Percentiles rank a stretch among this genome's conserved stretches.
phyloP scores from a whole-genome alignment of 2,113 vertebrate genomes.

The Centropristis striata region DNA sequence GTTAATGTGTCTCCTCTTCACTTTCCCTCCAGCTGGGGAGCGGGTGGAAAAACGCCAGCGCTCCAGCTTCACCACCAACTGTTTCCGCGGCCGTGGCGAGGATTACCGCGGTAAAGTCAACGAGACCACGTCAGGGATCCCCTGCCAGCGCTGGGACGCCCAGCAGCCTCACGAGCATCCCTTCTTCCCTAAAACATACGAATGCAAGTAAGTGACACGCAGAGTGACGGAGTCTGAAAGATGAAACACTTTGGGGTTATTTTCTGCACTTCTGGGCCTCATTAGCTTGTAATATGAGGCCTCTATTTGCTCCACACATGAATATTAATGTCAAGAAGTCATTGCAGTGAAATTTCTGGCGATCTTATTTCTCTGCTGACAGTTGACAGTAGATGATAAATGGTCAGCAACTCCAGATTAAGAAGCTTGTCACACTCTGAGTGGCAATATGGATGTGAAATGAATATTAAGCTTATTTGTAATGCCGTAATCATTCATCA shows the following conservation, averaged over 20 bases:
- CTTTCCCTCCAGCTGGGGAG: constrained; percentile 72
- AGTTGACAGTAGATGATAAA: constrained; percentile 61
- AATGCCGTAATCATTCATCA: constrained; percentile 31
- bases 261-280: neutral
- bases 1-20: neutral
- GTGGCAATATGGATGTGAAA: constrained; percentile 36
- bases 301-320: constrained; percentile 29
- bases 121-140: constrained; percentile 89
- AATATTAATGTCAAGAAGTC: constrained; percentile 57
- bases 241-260: neutral
- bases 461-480: constrained; percentile 49
- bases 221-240: neutral
- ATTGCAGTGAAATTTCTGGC: constrained; percentile 29
- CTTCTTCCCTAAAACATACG: constrained; percentile 92
- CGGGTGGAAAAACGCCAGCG: constrained; percentile 79
- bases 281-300: constrained; percentile 11
- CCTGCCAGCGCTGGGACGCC: constrained; percentile 94
- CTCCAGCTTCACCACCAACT: constrained; percentile 84
- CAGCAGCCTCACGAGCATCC: constrained; percentile 92
- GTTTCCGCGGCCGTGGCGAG: constrained; percentile 93
- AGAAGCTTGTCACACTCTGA: constrained; percentile 36
- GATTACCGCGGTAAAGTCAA: constrained; percentile 92
- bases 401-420: constrained; percentile 39
- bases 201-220: constrained; percentile 90
- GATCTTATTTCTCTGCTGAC: constrained; percentile 46